Conservation (phyloP, 2,888 invertebrate genomes). For the Watsonalla binaria region DNA sequence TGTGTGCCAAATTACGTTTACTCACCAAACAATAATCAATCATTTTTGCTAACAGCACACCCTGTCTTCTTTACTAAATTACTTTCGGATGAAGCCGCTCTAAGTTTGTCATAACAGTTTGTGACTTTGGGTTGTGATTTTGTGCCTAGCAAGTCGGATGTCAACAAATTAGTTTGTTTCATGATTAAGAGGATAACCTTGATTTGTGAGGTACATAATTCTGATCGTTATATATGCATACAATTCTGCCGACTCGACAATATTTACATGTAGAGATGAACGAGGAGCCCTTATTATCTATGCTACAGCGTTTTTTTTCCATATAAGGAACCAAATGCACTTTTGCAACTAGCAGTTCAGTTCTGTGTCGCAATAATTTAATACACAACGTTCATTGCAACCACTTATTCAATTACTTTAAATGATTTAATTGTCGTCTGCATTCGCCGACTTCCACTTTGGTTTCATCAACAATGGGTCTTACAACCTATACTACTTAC, state of each 20-base stretch:
- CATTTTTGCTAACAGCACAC: constrained; percentile 30
- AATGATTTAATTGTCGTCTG: not conserved
- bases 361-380: not conserved
- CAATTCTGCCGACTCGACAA: no score
- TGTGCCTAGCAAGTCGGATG: no score
- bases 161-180: no score
- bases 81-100: not conserved
- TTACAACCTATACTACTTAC: not conserved
- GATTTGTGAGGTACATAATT: no score
- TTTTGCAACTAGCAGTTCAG: not conserved
- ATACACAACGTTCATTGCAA: not conserved
- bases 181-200: no score
- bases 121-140: not conserved
- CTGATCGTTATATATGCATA: no score
- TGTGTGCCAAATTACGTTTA: constrained; percentile 49
- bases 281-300: no score
- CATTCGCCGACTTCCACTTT: not conserved
- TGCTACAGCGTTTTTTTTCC: no score
- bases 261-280: no score
- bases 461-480: not conserved
- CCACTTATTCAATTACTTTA: constrained; percentile 1
- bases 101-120: not conserved
- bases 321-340: not conserved
- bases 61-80: constrained; percentile 33
- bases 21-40: constrained; percentile 62